These are phyloP conservation scores for Leptothorax acervorum DNA, from an alignment of 2,888 invertebrate species.

Conservation along the genomic window DNA sequence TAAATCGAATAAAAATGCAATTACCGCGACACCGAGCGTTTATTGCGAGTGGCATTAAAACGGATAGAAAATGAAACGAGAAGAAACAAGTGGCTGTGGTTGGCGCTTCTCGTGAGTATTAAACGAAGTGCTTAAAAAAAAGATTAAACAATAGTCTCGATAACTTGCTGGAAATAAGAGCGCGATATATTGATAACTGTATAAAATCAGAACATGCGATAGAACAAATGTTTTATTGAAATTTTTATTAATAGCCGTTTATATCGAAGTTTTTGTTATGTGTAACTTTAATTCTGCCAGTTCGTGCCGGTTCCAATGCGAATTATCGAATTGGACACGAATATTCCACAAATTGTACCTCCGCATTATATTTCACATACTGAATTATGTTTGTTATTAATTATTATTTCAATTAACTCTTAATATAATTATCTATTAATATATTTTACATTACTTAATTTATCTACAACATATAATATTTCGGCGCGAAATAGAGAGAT, in stretches of 20 bases:
- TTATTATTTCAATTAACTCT: constrained; percentile 6
- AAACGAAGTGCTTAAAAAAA: neutral
- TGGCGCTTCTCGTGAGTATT: neutral
- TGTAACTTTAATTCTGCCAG: neutral
- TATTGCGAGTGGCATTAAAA: constrained; percentile 27
- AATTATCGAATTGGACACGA: neutral
- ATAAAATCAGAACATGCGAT: neutral
- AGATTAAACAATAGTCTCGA: neutral
- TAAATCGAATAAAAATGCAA: constrained; percentile 38
- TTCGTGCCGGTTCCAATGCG: neutral
- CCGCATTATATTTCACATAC: no score
- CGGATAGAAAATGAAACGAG: neutral
- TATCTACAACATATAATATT: neutral
- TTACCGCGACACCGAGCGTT: constrained; percentile 33
- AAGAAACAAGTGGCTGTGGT: constrained; percentile 23
- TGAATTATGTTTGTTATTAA: neutral
- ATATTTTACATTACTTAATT: neutral
- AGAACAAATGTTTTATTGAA: neutral
- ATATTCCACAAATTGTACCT: neutral
- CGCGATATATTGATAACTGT: neutral
- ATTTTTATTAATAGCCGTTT: neutral
- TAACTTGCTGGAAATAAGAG: constrained; percentile 8
- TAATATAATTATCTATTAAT: neutral
- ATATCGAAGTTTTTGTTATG: neutral
- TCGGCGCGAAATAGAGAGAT: neutral